Conservation (phyloP, 2,113 vertebrate genomes). For the Lepidothrix coronata region DNA sequence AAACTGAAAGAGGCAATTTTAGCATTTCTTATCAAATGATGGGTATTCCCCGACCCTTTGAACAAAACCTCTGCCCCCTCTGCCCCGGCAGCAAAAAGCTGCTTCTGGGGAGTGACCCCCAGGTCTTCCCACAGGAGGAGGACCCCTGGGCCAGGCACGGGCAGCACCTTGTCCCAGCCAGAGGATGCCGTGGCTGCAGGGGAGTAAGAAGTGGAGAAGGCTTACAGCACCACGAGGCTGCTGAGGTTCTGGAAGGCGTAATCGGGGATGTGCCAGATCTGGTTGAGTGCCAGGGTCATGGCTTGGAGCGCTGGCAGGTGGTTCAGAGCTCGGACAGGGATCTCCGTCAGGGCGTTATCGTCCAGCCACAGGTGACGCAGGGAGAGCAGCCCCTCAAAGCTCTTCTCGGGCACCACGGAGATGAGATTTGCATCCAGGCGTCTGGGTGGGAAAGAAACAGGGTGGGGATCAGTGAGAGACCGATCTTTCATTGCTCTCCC, state of each 20-base stretch:
- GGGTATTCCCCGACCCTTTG: no score
- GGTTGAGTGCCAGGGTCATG: conserved; percentile 96
- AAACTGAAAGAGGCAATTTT: not conserved
- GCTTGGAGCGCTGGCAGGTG: conserved; percentile 88
- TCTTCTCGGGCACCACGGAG: conserved; percentile 84
- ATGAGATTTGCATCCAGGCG: conserved; percentile 95
- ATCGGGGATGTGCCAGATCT: conserved; percentile 88
- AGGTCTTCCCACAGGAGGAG: not conserved
- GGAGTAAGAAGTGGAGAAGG: not conserved
- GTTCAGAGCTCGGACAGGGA: conserved; percentile 86
- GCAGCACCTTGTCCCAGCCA: not conserved
- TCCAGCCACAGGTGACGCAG: conserved; percentile 95
- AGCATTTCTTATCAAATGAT: not conserved
- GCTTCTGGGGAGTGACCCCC: not conserved
- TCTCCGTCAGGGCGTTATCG: conserved; percentile 89
- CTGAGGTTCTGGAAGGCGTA: conserved; percentile 91
- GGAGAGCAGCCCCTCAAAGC: conserved; percentile 86
- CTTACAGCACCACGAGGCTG: conserved; percentile 94
- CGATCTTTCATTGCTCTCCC: not conserved
- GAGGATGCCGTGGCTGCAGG: fast-evolving
- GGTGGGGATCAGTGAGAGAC: not conserved
- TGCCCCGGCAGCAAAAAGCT: not conserved
- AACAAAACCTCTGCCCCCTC: not conserved
- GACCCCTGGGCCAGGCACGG: not conserved
- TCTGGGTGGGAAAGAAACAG: conserved; percentile 71